phyloP scores from a whole-genome alignment of 2,888 invertebrate genomes.

The Drosophila monieri region DNA sequence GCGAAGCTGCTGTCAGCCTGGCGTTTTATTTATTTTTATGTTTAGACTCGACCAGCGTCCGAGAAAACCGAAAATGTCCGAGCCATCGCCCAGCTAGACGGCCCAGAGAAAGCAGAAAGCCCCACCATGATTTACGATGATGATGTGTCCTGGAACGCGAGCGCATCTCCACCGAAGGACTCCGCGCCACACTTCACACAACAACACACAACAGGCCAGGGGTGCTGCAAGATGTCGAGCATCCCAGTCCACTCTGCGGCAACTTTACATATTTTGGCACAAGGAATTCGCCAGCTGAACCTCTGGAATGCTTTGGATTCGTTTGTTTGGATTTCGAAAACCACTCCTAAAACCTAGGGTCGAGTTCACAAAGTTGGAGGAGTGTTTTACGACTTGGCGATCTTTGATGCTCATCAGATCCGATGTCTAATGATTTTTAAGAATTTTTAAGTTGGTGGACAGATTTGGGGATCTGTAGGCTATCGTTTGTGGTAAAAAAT shows the following conservation, averaged over 20 bases:
- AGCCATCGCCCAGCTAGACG: constrained; percentile 42
- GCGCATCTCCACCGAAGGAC: constrained; percentile 48
- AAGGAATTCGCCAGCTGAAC: constrained; percentile 38
- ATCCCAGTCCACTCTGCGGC: constrained; percentile 5
- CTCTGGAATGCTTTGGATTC: constrained; percentile 30
- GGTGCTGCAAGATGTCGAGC: constrained; percentile 34
- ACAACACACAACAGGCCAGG: constrained; percentile 13
- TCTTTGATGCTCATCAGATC: neutral
- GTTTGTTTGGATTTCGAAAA: constrained; percentile 28
- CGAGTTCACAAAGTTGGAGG: constrained; percentile 8
- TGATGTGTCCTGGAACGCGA: constrained; percentile 69
- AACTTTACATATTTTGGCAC: constrained; percentile 38
- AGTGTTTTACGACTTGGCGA: constrained; percentile 1
- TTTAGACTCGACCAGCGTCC: constrained; percentile 63
- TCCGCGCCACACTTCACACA: constrained; percentile 38
- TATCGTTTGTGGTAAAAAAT: too few species aligned
- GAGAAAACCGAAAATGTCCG: constrained; percentile 42
- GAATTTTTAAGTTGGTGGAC: neutral
- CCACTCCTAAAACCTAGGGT: neutral
- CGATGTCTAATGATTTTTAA: neutral
- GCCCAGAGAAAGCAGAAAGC: constrained; percentile 55
- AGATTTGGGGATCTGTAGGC: too few species aligned
- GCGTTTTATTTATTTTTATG: constrained; percentile 82
- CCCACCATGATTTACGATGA: constrained; percentile 79
- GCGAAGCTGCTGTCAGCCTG: constrained; percentile 76